These are phyloP conservation scores for Pandemis heparana DNA, from an alignment of 2,888 invertebrate species.

Conservation along the genomic window DNA sequence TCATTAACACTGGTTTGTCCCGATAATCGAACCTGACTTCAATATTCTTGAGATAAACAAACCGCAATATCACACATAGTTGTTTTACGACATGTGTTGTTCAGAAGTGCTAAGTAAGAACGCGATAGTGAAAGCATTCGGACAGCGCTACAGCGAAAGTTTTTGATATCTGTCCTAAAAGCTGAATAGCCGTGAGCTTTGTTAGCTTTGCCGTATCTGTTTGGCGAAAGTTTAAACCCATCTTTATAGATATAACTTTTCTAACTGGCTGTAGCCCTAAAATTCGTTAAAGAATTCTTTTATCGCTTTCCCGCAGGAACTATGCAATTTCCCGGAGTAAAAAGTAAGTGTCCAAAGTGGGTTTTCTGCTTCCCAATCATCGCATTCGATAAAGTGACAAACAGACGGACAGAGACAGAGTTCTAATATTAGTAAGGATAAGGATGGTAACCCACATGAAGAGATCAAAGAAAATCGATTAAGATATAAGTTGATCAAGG, in stretches of 20 bases:
- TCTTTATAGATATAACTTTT: neutral
- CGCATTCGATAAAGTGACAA: no score
- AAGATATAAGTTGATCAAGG: neutral
- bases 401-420: no score
- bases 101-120: slow-evolving; percentile 2
- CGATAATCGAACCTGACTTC: neutral
- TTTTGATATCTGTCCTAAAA: slow-evolving; percentile 5
- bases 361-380: no score
- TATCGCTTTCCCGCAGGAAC: no score
- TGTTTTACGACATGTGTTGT: slow-evolving; percentile 2
- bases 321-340: no score
- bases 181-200: slow-evolving; percentile 1
- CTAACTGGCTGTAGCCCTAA: no score
- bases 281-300: no score
- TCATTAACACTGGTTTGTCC: neutral
- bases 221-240: neutral
- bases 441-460: neutral
- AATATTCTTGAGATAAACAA: neutral
- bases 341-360: no score
- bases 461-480: neutral
- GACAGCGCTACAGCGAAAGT: slow-evolving; percentile 11
- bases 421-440: no score
- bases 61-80: neutral
- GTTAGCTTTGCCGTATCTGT: neutral
- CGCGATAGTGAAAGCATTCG: slow-evolving; percentile 8